Evolutionary conservation across 2,113 vertebrate genomes (phyloP).

Genomic region (Stegostoma tigrinum): DNA sequence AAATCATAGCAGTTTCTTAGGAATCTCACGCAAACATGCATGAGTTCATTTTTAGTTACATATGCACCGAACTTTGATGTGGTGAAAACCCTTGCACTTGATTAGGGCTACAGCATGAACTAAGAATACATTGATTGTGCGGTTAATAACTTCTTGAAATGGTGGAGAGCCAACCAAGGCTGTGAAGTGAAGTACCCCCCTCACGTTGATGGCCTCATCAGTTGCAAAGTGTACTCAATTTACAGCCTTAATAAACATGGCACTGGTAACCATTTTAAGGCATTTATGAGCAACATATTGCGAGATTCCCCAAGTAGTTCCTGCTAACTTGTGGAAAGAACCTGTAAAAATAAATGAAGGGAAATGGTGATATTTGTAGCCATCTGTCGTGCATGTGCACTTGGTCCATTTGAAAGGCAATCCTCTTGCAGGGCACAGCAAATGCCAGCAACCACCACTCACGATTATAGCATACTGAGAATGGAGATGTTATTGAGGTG

Average conservation of each 20-base stretch:
- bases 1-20: neutral
- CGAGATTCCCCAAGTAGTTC: neutral
- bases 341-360: neutral
- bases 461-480: neutral
- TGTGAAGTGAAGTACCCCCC: neutral
- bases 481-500: no score
- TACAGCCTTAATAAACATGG: neutral
- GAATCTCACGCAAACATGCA: neutral
- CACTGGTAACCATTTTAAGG: neutral
- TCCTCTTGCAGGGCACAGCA: neutral
- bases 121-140: neutral
- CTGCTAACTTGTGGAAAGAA: neutral
- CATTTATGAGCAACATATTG: neutral
- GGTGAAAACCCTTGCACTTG: neutral
- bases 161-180: neutral
- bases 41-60: neutral
- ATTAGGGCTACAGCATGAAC: neutral
- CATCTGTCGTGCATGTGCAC: neutral
- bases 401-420: neutral
- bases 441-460: neutral
- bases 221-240: neutral
- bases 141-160: neutral
- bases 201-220: neutral
- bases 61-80: neutral
- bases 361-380: neutral